These are phyloP conservation scores for Torymus tubicola DNA, from an alignment of 2,888 invertebrate genomes.

Conservation along the genomic window DNA sequence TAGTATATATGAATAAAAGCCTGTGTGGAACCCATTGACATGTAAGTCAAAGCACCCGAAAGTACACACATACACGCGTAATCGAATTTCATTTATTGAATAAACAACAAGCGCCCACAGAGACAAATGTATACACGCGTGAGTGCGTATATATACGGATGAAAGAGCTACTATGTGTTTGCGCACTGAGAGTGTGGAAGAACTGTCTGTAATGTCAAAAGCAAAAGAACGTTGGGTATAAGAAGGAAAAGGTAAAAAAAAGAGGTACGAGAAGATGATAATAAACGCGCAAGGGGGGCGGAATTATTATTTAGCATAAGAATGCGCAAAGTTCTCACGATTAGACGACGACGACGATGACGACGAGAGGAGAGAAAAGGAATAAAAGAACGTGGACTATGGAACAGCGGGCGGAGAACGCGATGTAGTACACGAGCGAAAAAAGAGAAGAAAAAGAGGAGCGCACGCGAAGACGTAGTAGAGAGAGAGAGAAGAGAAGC, in stretches of 20 bases:
- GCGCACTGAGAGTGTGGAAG: too few species aligned
- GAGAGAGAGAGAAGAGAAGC: slow-evolving; percentile 13
- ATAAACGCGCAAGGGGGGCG: background rate
- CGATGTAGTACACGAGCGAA: slow-evolving; percentile 11
- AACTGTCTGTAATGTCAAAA: background rate
- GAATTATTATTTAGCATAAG: slow-evolving; percentile 49
- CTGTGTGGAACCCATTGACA: background rate
- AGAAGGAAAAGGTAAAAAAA: background rate
- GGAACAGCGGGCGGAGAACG: too few species aligned
- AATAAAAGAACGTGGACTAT: background rate
- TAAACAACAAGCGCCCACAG: slow-evolving; percentile 3
- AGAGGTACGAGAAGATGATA: background rate
- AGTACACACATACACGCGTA: background rate
- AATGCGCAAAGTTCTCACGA: slow-evolving; percentile 51
- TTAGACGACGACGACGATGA: slow-evolving; percentile 22
- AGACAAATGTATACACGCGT: too few species aligned
- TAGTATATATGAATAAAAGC: background rate
- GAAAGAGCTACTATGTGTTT: too few species aligned
- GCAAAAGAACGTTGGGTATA: background rate
- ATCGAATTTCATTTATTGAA: slow-evolving; percentile 13
- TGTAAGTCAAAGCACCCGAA: background rate
- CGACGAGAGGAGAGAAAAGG: background rate
- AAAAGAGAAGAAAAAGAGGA: slow-evolving; percentile 11
- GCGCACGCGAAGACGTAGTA: too few species aligned
- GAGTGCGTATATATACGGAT: too few species aligned